Evolutionary conservation across 2,113 vertebrate genomes (phyloP), one percentile per base, ranked within the genome.

Genomic region (Cebidichthys violaceus): DNA sequence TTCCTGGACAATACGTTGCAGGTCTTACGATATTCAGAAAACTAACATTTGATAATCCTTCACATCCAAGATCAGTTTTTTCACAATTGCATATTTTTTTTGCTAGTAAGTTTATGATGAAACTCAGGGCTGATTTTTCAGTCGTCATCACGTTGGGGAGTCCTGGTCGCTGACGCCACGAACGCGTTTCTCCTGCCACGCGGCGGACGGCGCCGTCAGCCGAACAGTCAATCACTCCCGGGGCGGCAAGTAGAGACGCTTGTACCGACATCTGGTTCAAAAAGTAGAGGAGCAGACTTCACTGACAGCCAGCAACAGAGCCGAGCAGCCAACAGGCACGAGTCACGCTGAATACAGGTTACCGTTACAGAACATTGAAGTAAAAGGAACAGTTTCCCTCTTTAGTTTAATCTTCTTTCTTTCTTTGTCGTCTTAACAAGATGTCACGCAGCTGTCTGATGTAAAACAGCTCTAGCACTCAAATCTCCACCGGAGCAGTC

Each of bases 401-500:
- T 35, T 70, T 9, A 18, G n/a, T 24, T 77, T 14, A 55, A 71
- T 64, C 57, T 43, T 33, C 15, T 8, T 35, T 35, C 1, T 70
- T 35, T n/a, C 31, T 33, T 33, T 33, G 50, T 31, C 9, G 1
- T 14, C 9, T 20, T 6, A 24, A 9, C 18, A 4, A 17, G 14
- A 18, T 29, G 59, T 57, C 59, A 37, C 39, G 59, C 41, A 67
- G 54, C 29, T 68, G 17, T 70, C 57, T 74, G 9, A 13, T 22
- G 15, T 52, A 61, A 57, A 79, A 77, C 54, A 35, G 52, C 68
- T 54, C 1, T 2, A 27, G 39, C 24, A 22, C 59, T 50, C 15
- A 47, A 20, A n/a, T 77, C 74, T 71, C n/a, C 47, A 47, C 76
- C 60, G 41, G 18, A 84, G 50, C 69, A 61, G 59, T 68, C 39